Evolutionary conservation across 2,797 vertebrate genomes (phyloP).

Genomic region (Eptatretus atami): DNA sequence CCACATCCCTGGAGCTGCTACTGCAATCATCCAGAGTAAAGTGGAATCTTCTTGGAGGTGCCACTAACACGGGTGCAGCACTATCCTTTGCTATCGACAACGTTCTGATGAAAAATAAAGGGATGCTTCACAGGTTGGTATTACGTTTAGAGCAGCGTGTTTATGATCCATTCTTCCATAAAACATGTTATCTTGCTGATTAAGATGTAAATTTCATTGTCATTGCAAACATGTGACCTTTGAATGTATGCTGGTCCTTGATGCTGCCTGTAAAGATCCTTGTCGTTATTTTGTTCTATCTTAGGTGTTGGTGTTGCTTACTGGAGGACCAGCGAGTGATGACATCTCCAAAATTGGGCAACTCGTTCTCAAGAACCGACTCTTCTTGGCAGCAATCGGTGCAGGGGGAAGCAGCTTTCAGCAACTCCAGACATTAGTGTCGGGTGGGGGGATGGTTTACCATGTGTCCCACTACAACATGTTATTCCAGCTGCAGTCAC

Average conservation of each 20-base stretch:
- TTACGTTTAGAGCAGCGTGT: no score
- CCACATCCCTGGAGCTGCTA: neutral
- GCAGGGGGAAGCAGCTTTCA: neutral
- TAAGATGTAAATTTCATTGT: no score
- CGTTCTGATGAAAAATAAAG: neutral
- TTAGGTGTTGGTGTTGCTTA: neutral
- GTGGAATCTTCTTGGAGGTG: neutral
- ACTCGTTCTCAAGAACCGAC: neutral
- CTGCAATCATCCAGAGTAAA: neutral
- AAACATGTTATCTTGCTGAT: no score
- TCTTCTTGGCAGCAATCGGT: slow-evolving; percentile 1
- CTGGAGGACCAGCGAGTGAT: neutral
- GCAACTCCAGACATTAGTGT: slow-evolving; percentile 1
- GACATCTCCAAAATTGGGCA: neutral
- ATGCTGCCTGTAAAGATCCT: no score
- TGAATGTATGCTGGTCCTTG: no score
- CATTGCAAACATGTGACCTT: no score
- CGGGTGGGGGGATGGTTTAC: neutral
- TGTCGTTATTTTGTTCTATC: no score
- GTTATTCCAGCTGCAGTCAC: neutral
- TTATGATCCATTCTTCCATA: no score
- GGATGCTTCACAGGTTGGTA: no score
- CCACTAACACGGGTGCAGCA: slow-evolving; percentile 3
- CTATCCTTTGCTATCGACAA: neutral
- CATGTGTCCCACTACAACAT: neutral